phyloP scores from a whole-genome alignment of 2,113 vertebrate species.

The Gasterosteus nipponicus region DNA sequence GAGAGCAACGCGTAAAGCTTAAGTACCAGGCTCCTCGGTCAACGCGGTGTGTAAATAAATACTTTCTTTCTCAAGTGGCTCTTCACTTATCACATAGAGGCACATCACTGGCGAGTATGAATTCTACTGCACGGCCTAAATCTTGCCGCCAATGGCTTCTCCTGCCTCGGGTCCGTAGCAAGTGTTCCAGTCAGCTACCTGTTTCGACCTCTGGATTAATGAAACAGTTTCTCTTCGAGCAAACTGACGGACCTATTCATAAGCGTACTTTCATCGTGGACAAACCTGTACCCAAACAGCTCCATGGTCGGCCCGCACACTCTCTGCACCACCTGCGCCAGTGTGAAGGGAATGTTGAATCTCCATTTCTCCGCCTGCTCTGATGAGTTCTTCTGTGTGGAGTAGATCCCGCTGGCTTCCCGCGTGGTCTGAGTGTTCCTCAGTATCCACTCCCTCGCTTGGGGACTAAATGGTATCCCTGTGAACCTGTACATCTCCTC shows the following conservation, averaged over 20 bases:
- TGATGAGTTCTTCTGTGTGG: slow-evolving; percentile 94
- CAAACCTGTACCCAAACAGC: slow-evolving; percentile 92
- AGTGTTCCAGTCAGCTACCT: background rate
- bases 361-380: slow-evolving; percentile 97
- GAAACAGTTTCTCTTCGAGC: slow-evolving; percentile 86
- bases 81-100: slow-evolving; percentile 47
- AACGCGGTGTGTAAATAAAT: slow-evolving; percentile 54
- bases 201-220: slow-evolving; percentile 20
- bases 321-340: slow-evolving; percentile 92
- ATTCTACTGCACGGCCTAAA: slow-evolving; percentile 11
- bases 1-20: slow-evolving; percentile 31
- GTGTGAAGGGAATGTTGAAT: slow-evolving; percentile 91
- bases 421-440: slow-evolving; percentile 88
- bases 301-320: slow-evolving; percentile 90
- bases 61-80: slow-evolving; percentile 38
- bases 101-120: slow-evolving; percentile 54
- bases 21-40: slow-evolving; percentile 17
- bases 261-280: slow-evolving; percentile 80
- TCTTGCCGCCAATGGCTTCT: slow-evolving; percentile 32
- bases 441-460: slow-evolving; percentile 91
- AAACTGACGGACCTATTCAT: slow-evolving; percentile 91
- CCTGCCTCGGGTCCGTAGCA: background rate
- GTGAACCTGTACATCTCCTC: slow-evolving; percentile 93
- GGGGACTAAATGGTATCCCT: slow-evolving; percentile 87
- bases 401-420: slow-evolving; percentile 86